Conservation (phyloP, 2,113 vertebrate species). For the Erythrolamprus reginae region DNA sequence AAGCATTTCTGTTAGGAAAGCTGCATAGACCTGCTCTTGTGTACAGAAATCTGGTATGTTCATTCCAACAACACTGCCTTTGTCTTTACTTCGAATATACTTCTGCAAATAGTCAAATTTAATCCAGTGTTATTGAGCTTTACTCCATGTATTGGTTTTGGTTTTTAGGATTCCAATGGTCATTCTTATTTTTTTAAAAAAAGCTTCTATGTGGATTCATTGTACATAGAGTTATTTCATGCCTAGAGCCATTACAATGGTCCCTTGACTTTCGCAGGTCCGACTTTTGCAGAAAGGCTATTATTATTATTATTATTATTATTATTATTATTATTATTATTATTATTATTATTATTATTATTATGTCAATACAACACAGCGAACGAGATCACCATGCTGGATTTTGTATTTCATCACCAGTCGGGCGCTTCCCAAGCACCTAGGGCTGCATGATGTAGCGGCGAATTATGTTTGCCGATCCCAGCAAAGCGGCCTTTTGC, state of each 20-base stretch:
- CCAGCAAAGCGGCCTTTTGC: no score
- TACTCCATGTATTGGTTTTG: not conserved
- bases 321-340: no score
- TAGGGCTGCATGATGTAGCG: no score
- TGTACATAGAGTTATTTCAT: not conserved
- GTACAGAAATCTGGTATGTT: not conserved
- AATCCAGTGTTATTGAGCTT: not conserved
- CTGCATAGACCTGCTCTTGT: not conserved
- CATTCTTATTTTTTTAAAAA: not conserved
- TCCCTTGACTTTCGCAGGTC: no score
- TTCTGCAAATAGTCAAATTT: not conserved
- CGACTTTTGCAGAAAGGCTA: no score
- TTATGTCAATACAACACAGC: no score
- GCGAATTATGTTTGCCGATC: no score
- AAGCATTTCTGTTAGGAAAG: not conserved
- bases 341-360: no score
- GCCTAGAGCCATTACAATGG: not conserved
- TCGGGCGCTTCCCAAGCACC: no score
- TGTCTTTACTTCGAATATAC: not conserved
- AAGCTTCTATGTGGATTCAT: not conserved
- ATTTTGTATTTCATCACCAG: no score
- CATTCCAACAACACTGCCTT: not conserved
- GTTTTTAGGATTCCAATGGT: not conserved
- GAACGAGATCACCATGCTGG: no score
- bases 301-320: no score